Base-by-base conservation (phyloP, 1,140 invertebrate genomes). In the Spodoptera frugiperda region DNA sequence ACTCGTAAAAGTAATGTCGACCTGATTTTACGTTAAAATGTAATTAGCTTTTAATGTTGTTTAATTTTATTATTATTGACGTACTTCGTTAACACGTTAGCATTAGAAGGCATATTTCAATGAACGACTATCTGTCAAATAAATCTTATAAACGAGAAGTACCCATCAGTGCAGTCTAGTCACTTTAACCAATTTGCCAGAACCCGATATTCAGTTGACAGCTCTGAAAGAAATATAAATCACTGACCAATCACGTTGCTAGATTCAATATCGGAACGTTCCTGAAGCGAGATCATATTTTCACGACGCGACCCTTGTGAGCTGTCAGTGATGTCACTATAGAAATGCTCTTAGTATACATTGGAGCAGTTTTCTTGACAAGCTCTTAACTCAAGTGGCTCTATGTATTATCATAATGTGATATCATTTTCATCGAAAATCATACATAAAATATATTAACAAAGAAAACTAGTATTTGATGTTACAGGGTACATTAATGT, bases 291-390 rank as follows among this genome's bases (percentile, higher is more conserved):
- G 44, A 67, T 67, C 63, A 48, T 67, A 67, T 67, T 61, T 61
- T 67, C 63, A 48, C 49, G 63, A 67, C 15, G 44, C 63, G 63
- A 67, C 63, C 63, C 63, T 67, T 49, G 63, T 67, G 63, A 67
- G 63, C 63, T 67, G 44, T 67, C 63, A 25, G 19, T 44, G 44
- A 25, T 25, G 44, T 67, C 63, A 67, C 63, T 67, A 67, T 67
- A 49, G 63, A 67, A 25, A 46, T 21, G 19, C 63, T 67, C 63
- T 67, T n/a, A 49, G 12, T 55, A 39, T 48, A 55, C 53, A 46
- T 57, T 57, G 51, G 11, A 55, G 33, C 17, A 55, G 68, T 72
- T 72, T 65, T 39, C 53, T 44, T 72, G 68, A 72, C 68, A 72
- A 55, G 68, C 68, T 72, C 53, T 72, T 55, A 57, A 39, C 53